Percentiles rank a stretch among this genome's conserved stretches.
phyloP scores from a whole-genome alignment of 2,888 invertebrate genomes.

The Agrochola litura region DNA sequence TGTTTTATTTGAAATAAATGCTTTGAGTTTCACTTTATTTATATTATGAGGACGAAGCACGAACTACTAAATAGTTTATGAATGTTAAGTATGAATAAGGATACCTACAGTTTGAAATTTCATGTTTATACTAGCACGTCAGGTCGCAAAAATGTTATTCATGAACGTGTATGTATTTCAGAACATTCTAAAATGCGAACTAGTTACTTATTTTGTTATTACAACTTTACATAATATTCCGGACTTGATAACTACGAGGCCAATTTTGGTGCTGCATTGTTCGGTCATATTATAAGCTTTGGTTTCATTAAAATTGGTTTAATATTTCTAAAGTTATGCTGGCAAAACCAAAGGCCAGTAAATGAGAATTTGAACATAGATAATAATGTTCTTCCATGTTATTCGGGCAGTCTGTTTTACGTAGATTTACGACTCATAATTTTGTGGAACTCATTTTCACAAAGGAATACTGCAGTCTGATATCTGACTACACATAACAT shows the following conservation, averaged over 20 bases:
- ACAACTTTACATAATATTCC: slow-evolving; percentile 36
- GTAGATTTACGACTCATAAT: not conserved
- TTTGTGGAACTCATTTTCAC: not conserved
- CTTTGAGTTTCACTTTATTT: not conserved
- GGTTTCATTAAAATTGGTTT: slow-evolving; percentile 54
- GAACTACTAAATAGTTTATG: not conserved
- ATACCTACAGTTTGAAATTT: not conserved
- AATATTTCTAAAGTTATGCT: slow-evolving; percentile 34
- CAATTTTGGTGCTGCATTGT: slow-evolving; percentile 61
- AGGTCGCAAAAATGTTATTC: not conserved
- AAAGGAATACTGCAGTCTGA: not conserved
- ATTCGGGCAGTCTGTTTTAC: not conserved
- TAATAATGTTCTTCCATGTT: not conserved
- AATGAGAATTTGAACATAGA: slow-evolving; percentile 29
- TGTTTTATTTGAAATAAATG: no score
- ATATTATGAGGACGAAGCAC: not conserved
- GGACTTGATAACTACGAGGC: slow-evolving; percentile 33
- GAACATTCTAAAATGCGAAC: slow-evolving; percentile 5
- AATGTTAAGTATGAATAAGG: not conserved
- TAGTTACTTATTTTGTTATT: slow-evolving; percentile 8
- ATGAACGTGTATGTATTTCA: not conserved
- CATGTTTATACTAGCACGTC: not conserved
- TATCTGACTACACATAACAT: not conserved
- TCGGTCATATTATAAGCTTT: slow-evolving; percentile 39
- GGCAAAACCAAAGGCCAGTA: no score